Percentiles rank a stretch among this genome's conserved stretches.
These are phyloP conservation scores for Volucella bombylans DNA, from an alignment of 2,888 invertebrate species.

Conservation along the genomic window DNA sequence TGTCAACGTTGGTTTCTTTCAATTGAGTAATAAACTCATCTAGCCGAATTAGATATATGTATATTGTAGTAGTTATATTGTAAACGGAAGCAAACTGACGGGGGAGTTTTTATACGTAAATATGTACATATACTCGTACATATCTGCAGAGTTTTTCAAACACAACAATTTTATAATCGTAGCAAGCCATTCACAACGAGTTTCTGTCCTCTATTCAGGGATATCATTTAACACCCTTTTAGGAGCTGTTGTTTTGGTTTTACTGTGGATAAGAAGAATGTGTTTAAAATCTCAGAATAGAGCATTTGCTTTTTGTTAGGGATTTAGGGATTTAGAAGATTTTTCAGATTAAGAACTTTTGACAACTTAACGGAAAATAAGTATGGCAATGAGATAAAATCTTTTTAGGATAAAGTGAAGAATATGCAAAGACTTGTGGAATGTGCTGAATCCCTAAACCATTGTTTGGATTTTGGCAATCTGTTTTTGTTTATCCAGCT, in stretches of 20 bases:
- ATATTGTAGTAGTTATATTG: conserved; percentile 44
- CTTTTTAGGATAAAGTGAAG: conserved; percentile 55
- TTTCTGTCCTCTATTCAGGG: conserved; percentile 60
- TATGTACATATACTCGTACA: too few relatives aligned
- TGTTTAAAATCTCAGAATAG: conserved; percentile 64
- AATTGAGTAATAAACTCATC: conserved; percentile 66
- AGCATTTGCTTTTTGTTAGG: conserved; percentile 68
- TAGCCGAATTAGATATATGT: conserved; percentile 61
- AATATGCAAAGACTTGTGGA: conserved; percentile 57
- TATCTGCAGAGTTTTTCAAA: conserved; percentile 36
- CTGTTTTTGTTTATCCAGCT: conserved; percentile 76
- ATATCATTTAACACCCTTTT: conserved; percentile 64
- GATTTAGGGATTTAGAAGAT: conserved; percentile 63
- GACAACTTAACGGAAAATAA: conserved; percentile 43
- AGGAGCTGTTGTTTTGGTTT: conserved; percentile 69
- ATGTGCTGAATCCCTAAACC: conserved; percentile 47
- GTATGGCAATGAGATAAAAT: conserved; percentile 60
- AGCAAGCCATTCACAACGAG: conserved; percentile 22
- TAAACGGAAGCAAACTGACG: conserved; percentile 52
- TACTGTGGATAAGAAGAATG: conserved; percentile 63
- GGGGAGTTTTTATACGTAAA: conserved; percentile 41
- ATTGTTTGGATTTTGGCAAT: conserved; percentile 62
- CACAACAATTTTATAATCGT: not conserved
- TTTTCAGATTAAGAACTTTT: conserved; percentile 66
- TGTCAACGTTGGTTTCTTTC: conserved; percentile 67